These are phyloP conservation scores for Tenebrio molitor DNA, from an alignment of 1,140 invertebrate species.

Conservation along the genomic window DNA sequence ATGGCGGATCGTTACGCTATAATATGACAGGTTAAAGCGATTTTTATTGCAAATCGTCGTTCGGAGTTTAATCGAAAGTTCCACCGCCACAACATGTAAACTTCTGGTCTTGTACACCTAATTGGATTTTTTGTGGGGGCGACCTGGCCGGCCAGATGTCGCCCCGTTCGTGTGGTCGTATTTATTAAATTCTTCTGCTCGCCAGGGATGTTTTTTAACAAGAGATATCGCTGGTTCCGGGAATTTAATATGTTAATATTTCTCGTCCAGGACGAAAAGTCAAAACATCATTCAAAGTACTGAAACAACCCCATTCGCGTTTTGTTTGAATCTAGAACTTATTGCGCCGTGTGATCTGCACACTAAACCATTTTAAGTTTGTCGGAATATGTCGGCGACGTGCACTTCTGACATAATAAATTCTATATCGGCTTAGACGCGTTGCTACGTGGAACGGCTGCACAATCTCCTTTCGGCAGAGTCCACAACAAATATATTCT, in stretches of 20 bases:
- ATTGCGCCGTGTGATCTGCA: constrained; percentile 32
- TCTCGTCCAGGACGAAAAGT: neutral
- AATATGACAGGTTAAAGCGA: constrained; percentile 1
- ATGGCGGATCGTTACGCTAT: constrained; percentile 3
- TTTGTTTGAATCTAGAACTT: constrained; percentile 11
- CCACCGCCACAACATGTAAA: neutral
- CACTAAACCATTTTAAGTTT: constrained; percentile 36
- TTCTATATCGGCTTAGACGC: constrained; percentile 1
- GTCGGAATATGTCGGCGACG: constrained; percentile 21
- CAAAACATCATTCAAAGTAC: no score
- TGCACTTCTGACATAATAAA: constrained; percentile 19
- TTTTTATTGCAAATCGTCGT: neutral
- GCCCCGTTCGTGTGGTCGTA: neutral
- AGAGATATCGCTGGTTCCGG: neutral
- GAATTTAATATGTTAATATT: constrained; percentile 39
- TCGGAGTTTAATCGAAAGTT: constrained; percentile 10
- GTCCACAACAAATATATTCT: neutral
- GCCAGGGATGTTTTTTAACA: neutral
- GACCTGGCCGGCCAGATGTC: constrained; percentile 5
- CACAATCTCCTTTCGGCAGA: neutral
- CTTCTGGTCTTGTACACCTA: constrained; percentile 2
- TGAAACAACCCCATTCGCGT: constrained; percentile 19
- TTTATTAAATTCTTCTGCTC: constrained; percentile 26
- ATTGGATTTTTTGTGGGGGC: neutral
- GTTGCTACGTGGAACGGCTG: constrained; percentile 5